Conservation (phyloP, 2,888 invertebrate genomes). For the Anarsia innoxiella region DNA sequence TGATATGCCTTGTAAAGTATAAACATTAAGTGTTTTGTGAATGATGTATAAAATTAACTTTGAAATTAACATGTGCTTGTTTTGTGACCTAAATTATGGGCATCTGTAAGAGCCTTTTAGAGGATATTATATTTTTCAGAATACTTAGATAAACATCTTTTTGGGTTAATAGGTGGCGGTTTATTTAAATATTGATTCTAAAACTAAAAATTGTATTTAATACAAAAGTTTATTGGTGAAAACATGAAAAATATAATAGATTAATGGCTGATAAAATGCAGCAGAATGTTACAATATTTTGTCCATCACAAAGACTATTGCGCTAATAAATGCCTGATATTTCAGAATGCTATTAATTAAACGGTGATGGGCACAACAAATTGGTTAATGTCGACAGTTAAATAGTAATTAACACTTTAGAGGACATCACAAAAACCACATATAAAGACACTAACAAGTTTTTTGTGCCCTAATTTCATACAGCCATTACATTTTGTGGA, state of each 20-base stretch:
- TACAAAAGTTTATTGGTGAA: slow-evolving; percentile 76
- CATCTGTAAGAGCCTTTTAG: no score
- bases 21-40: background rate
- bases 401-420: slow-evolving; percentile 34
- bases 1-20: background rate
- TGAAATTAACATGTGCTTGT: no score
- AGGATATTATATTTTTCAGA: no score
- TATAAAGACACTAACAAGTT: slow-evolving; percentile 67
- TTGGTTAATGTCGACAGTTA: slow-evolving; percentile 72
- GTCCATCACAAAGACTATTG: slow-evolving; percentile 72
- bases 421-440: slow-evolving; percentile 64
- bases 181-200: slow-evolving; percentile 72
- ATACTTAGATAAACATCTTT: slow-evolving; percentile 51
- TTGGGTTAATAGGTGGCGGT: slow-evolving; percentile 69
- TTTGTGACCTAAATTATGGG: no score
- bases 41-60: no score
- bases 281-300: slow-evolving; percentile 73
- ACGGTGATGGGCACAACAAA: slow-evolving; percentile 69
- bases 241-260: slow-evolving; percentile 76
- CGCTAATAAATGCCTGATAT: slow-evolving; percentile 74
- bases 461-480: slow-evolving; percentile 69
- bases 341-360: slow-evolving; percentile 63
- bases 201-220: slow-evolving; percentile 76
- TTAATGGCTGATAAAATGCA: slow-evolving; percentile 76
- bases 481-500: slow-evolving; percentile 64